Base-by-base conservation (phyloP, 2,888 invertebrate genomes). In the Chloroclystis v-ata region DNA sequence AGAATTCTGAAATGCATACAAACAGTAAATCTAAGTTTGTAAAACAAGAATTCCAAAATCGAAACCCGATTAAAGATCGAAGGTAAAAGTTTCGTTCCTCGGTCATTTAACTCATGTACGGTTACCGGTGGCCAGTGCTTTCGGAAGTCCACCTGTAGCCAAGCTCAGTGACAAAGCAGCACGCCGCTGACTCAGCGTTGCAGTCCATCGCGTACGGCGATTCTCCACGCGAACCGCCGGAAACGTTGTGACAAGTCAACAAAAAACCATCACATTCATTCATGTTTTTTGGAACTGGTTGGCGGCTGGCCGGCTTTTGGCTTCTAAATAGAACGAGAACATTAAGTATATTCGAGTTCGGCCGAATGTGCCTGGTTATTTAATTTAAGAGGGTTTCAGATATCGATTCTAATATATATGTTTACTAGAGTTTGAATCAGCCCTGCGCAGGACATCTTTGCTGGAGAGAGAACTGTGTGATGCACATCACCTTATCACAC, bases 211-310 rank as follows among this genome's bases (percentile, higher is more conserved):
- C 86, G 86, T 86, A 80, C 79, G 67, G 52, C 82, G 74, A 87
- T 87, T 87, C 82, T 76, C 77, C 82, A 87, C 84, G 86, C 79
- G 73, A 64, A 65, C 67, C 69, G 73, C 82, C 85, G 86, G 86
- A 86, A 86, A 84, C 78, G 68, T 72, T 82, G 73, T 75, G 82
- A 84, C 85, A 84, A 82, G 83, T 83, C 68, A 71, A 87, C 84
- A 86, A 87, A 87, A 87, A 86, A 78, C 74, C 61, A 75, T 74
- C 61, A 75, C 76, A 78, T 80, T 77, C 85, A 83, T 85, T 85
- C 82, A 84, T 78, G 68, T 82, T 71, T 82, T 84, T 78, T 56
- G 59, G 62, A 75, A 78, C 83, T 77, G 80, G 80, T 80, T 59
- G 59, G 67, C 64, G 48, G 30, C 44, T 48, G 45, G 33, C 32